phyloP scores from a whole-genome alignment of 2,113 vertebrate species.

The Raja brachyura region DNA sequence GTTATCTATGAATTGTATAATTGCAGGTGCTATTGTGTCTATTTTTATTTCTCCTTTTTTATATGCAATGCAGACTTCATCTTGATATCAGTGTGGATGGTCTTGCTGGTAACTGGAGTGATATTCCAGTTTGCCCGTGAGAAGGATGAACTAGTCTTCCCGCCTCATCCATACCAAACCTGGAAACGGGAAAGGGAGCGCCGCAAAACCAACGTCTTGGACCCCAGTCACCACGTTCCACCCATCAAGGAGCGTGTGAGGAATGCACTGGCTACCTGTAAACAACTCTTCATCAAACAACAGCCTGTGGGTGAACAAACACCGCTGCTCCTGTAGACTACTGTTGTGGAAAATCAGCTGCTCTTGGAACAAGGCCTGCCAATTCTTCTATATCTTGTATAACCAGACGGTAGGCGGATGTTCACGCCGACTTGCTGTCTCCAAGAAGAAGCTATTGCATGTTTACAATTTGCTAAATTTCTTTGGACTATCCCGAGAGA shows the following conservation, averaged over 20 bases:
- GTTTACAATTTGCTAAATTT: not conserved
- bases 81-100: slow-evolving; percentile 73
- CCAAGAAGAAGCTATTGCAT: not conserved
- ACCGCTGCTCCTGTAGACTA: slow-evolving; percentile 72
- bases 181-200: slow-evolving; percentile 82
- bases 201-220: slow-evolving; percentile 85
- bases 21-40: too few species aligned
- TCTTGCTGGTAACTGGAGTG: slow-evolving; percentile 68
- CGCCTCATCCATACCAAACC: slow-evolving; percentile 77
- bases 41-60: too few species aligned
- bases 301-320: slow-evolving; percentile 75
- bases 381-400: not conserved
- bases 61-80: slow-evolving; percentile 64
- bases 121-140: slow-evolving; percentile 76
- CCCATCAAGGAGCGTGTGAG: slow-evolving; percentile 68
- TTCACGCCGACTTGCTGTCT: not conserved
- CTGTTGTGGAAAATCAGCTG: not conserved
- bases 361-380: not conserved
- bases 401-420: not conserved
- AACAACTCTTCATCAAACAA: slow-evolving; percentile 56
- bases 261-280: slow-evolving; percentile 50
- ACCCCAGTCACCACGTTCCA: slow-evolving; percentile 84
- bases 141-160: slow-evolving; percentile 67
- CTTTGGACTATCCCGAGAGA: not conserved
- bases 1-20: too few species aligned